Percentiles rank a stretch among this genome's conserved stretches.
phyloP scores from a whole-genome alignment of 2,888 invertebrate genomes.

The Amblyteles armatorius region DNA sequence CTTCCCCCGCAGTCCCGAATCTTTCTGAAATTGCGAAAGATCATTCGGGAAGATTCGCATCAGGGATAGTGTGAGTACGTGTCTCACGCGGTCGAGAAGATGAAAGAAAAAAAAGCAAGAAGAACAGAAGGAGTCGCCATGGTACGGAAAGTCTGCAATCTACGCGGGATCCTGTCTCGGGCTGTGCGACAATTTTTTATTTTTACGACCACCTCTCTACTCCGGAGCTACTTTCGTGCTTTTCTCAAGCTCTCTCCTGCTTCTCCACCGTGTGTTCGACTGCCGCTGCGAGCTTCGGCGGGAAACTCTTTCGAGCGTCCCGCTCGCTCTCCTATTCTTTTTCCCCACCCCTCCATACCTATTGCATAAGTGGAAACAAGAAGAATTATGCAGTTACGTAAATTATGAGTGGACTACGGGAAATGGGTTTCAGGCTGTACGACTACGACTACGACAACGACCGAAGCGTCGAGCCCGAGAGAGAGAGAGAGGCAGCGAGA shows the following conservation, averaged over 20 bases:
- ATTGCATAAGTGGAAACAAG: slow-evolving; percentile 81
- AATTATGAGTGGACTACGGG: slow-evolving; percentile 77
- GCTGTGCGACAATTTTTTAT: slow-evolving; percentile 79
- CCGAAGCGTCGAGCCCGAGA: slow-evolving; percentile 34
- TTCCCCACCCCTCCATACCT: slow-evolving; percentile 56
- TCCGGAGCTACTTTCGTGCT: slow-evolving; percentile 56
- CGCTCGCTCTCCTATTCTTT: slow-evolving; percentile 58
- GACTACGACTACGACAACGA: slow-evolving; percentile 48
- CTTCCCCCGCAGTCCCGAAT: not conserved
- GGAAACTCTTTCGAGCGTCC: slow-evolving; percentile 49
- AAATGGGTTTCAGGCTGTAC: slow-evolving; percentile 73
- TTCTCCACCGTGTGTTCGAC: not conserved
- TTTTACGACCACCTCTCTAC: slow-evolving; percentile 75
- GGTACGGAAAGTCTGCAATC: slow-evolving; percentile 51
- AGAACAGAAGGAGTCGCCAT: slow-evolving; percentile 1
- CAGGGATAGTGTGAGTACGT: not conserved
- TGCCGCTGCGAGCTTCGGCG: not conserved
- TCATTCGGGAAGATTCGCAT: slow-evolving; percentile 23
- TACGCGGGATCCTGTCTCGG: slow-evolving; percentile 65
- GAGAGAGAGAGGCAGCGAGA: slow-evolving; percentile 24
- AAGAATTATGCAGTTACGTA: slow-evolving; percentile 82
- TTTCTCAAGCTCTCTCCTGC: slow-evolving; percentile 12
- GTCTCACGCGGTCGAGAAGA: not conserved
- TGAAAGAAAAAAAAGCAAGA: slow-evolving; percentile 21
- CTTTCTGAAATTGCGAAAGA: slow-evolving; percentile 32